Evolutionary conservation across 1,140 invertebrate species (phyloP), one percentile per base, ranked within the genome.

Genomic region (Melitaea cinxia): DNA sequence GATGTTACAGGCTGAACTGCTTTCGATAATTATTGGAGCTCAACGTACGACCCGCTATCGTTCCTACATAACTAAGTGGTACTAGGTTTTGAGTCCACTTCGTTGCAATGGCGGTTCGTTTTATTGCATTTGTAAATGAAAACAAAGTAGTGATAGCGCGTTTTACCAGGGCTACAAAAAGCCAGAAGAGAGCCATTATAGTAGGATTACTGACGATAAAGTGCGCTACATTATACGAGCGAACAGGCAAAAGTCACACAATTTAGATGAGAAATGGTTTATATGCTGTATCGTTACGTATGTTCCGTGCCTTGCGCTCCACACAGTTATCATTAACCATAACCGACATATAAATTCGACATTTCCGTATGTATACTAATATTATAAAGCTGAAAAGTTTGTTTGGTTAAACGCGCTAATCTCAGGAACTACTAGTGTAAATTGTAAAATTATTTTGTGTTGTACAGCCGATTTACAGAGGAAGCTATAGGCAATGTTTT

Each of bases 201-300:
- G 66, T 59, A 50, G 75, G 81, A 83, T 83, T 82, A 83, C 77
- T 73, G 74, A 77, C 80, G 77, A 78, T 82, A 79, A 86, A 84
- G 75, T 84, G 75, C 63, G 77, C 61, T 65, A 75, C 79, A 82
- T 82, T 84, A 83, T 74, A 71, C 76, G 72, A 72, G 67, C 71
- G 67, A 80, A 75, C 68, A 74, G 63, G 66, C 72, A 69, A 73
- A 82, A 80, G 78, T 82, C 79, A 72, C 77, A 76, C 78, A 70
- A 85, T 81, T 83, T 78, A 82, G 69, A 78, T 82, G 80, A 80
- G 70, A 78, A 75, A 82, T 83, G 75, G 73, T 68, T 77, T 77
- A 74, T 78, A 78, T 81, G 73, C 68, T 62, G 72, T 73, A 80
- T 70, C 73, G 63, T 58, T 72, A 73, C 69, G 68, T 75, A 76